These are phyloP conservation scores for Diachasma alloeum DNA, from an alignment of 1,140 invertebrate species.

Conservation along the genomic window DNA sequence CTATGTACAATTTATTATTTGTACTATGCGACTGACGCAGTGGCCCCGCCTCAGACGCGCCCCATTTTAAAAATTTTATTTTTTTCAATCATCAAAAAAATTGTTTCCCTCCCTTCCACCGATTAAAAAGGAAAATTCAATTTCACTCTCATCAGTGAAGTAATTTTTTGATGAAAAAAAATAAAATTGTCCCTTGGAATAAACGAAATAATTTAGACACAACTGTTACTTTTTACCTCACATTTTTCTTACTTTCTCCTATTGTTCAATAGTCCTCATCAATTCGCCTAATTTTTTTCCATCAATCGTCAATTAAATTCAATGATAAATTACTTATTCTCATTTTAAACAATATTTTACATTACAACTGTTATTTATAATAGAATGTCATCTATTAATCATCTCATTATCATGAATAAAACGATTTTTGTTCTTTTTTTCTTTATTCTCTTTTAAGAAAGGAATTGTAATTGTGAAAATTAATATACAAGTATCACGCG, in stretches of 20 bases:
- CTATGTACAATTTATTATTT: slow-evolving; percentile 66
- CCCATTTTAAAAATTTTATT: slow-evolving; percentile 37
- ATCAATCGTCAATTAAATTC: background rate
- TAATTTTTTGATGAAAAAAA: background rate
- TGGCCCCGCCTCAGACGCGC: slow-evolving; percentile 53
- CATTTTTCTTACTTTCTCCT: background rate
- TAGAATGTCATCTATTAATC: slow-evolving; percentile 1
- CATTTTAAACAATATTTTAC: slow-evolving; percentile 6
- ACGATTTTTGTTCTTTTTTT: background rate
- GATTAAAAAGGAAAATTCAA: background rate
- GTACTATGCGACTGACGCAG: slow-evolving; percentile 63
- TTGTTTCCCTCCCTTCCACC: background rate
- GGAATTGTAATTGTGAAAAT: background rate
- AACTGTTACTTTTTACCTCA: background rate
- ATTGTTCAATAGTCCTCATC: background rate
- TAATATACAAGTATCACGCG: background rate
- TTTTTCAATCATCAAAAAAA: background rate
- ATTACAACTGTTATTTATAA: slow-evolving; percentile 12
- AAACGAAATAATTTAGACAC: slow-evolving; percentile 6
- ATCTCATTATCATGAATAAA: slow-evolving; percentile 2
- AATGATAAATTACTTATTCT: background rate
- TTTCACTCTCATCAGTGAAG: background rate
- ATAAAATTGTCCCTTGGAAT: background rate
- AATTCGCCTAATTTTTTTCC: background rate
- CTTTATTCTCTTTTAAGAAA: background rate